Conservation (phyloP, 2,797 vertebrate species). For the Chaenodraco wilsoni region DNA sequence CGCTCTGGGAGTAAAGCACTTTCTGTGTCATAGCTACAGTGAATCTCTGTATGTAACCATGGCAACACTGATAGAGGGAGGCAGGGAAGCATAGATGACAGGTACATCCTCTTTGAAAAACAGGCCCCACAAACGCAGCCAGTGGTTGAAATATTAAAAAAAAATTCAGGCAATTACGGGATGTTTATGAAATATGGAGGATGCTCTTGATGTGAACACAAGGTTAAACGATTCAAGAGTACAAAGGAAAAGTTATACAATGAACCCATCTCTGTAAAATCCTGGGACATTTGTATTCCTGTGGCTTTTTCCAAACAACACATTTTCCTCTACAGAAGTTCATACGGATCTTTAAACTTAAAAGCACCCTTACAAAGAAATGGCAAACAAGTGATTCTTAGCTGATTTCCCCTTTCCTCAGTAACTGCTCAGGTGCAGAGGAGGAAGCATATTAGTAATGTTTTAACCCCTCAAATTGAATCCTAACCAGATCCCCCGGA, state of each 20-base stretch:
- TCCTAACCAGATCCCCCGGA: slow-evolving; percentile 7
- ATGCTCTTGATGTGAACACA: slow-evolving; percentile 24
- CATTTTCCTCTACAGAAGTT: neutral
- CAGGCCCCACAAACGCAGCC: slow-evolving; percentile 19
- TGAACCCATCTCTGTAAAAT: slow-evolving; percentile 17
- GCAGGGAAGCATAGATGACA: slow-evolving; percentile 42
- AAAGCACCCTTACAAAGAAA: neutral
- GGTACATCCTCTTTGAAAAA: slow-evolving; percentile 49
- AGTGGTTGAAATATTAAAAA: slow-evolving; percentile 56
- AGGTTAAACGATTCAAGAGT: slow-evolving; percentile 1
- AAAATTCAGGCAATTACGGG: slow-evolving; percentile 36
- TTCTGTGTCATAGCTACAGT: slow-evolving; percentile 56
- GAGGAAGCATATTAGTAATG: neutral
- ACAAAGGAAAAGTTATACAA: slow-evolving; percentile 4
- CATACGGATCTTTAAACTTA: neutral
- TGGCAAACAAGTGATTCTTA: neutral
- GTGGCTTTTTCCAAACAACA: neutral
- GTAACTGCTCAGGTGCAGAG: neutral
- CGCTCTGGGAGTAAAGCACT: slow-evolving; percentile 45
- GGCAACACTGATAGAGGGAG: slow-evolving; percentile 61
- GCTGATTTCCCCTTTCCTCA: neutral
- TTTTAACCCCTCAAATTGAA: slow-evolving; percentile 1
- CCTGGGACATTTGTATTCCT: neutral
- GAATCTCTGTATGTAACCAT: slow-evolving; percentile 67
- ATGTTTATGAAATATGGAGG: slow-evolving; percentile 49